phyloP scores from a whole-genome alignment of 2,888 invertebrate species.

The Callyntrura guangdongensis region DNA sequence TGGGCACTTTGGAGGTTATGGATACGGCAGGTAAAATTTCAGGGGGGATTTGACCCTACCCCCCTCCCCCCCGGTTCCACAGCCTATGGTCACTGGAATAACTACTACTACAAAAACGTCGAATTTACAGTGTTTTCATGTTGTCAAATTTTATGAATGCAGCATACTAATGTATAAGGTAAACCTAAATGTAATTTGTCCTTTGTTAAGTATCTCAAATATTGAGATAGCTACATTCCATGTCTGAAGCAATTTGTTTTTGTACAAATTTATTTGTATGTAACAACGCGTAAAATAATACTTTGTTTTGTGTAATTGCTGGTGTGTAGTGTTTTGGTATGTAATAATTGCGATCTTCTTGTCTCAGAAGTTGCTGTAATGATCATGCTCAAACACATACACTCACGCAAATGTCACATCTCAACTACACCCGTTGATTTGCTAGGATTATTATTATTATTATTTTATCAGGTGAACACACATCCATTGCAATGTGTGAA shows the following conservation, averaged over 20 bases:
- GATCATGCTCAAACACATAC: slow-evolving; percentile 39
- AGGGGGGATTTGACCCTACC: not conserved
- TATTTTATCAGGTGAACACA: slow-evolving; percentile 62
- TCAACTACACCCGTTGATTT: slow-evolving; percentile 32
- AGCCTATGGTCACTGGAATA: too few species aligned
- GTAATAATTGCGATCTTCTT: slow-evolving; percentile 46
- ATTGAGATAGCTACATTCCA: slow-evolving; percentile 30
- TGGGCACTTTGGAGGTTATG: slow-evolving; percentile 18
- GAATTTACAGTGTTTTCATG: slow-evolving; percentile 51
- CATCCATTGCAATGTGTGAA: slow-evolving; percentile 70
- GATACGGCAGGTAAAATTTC: slow-evolving; percentile 65
- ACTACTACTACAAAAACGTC: not conserved
- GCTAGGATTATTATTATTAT: slow-evolving; percentile 33
- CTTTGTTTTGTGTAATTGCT: slow-evolving; percentile 68
- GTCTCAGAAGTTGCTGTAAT: slow-evolving; percentile 46
- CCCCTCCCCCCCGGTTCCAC: too few species aligned
- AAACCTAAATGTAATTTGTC: slow-evolving; percentile 21
- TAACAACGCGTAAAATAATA: slow-evolving; percentile 48
- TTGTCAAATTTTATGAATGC: slow-evolving; percentile 74
- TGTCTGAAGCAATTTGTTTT: slow-evolving; percentile 74
- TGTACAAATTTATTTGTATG: slow-evolving; percentile 72
- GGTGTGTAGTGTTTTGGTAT: slow-evolving; percentile 47
- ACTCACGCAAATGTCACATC: slow-evolving; percentile 5
- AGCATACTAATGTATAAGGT: slow-evolving; percentile 47
- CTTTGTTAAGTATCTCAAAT: slow-evolving; percentile 48